These are phyloP conservation scores for Petrocephalus microphthalmus DNA, from an alignment of 2,113 vertebrate genomes.

Conservation along the genomic window DNA sequence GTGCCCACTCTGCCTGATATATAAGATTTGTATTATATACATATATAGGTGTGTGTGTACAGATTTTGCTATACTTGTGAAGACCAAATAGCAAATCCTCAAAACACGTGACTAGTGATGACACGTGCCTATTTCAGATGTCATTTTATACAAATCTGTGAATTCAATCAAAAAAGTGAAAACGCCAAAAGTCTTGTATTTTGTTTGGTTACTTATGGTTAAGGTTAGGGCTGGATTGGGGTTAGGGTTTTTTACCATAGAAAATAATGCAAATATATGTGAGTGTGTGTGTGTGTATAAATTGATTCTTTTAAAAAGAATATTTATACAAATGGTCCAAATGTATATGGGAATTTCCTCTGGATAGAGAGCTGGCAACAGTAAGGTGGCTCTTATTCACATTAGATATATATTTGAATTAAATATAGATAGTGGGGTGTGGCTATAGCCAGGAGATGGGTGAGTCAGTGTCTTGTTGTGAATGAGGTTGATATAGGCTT, in stretches of 20 bases:
- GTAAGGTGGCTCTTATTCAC: background rate
- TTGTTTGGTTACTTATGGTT: no score
- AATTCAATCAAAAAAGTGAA: no score
- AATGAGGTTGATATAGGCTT: background rate
- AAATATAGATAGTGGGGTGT: background rate
- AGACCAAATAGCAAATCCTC: no score
- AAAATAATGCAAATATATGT: no score
- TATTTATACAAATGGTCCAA: background rate
- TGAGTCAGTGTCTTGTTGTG: no score
- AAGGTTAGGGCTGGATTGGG: no score
- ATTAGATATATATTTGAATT: background rate
- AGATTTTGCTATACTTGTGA: background rate
- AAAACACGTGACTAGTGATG: no score
- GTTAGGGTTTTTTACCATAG: no score
- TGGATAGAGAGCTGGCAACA: background rate
- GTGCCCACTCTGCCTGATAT: background rate
- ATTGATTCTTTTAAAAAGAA: background rate
- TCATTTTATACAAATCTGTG: no score
- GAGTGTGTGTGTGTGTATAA: background rate
- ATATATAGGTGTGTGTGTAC: background rate
- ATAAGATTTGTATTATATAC: background rate
- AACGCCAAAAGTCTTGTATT: no score
- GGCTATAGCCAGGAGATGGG: background rate
- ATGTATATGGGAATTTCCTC: background rate
- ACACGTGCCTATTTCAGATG: no score